phyloP scores from a whole-genome alignment of 1,140 invertebrate genomes.

The Drosophila arawakana region DNA sequence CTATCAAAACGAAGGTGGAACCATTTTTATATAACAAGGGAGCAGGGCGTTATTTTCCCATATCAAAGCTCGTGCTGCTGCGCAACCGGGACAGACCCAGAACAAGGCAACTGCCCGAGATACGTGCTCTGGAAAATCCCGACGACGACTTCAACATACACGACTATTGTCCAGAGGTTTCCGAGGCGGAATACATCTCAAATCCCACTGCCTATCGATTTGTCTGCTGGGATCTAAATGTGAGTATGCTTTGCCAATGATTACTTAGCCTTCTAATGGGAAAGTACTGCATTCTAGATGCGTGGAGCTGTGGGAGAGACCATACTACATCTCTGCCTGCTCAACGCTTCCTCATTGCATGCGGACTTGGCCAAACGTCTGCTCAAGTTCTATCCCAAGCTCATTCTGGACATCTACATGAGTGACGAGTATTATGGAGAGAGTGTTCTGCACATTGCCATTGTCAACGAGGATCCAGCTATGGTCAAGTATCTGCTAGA shows the following conservation, averaged over 20 bases:
- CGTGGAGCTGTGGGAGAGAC: slow-evolving; percentile 98
- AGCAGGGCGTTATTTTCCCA: slow-evolving; percentile 93
- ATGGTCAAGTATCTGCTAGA: slow-evolving; percentile 98
- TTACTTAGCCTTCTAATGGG: background rate
- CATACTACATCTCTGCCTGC: slow-evolving; percentile 95
- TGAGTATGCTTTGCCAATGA: slow-evolving; percentile 50
- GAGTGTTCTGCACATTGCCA: slow-evolving; percentile 97
- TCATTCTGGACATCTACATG: slow-evolving; percentile 98
- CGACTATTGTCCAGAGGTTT: slow-evolving; percentile 88
- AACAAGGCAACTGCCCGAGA: slow-evolving; percentile 91
- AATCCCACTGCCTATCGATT: slow-evolving; percentile 89
- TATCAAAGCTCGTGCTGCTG: slow-evolving; percentile 93
- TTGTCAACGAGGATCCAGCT: slow-evolving; percentile 98
- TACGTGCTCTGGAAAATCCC: slow-evolving; percentile 92
- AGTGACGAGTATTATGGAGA: slow-evolving; percentile 98
- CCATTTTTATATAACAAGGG: slow-evolving; percentile 98
- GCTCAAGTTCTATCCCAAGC: slow-evolving; percentile 95
- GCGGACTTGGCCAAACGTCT: slow-evolving; percentile 97
- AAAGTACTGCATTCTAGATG: slow-evolving; percentile 86
- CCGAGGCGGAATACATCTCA: slow-evolving; percentile 86
- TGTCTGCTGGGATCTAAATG: slow-evolving; percentile 95
- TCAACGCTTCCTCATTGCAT: slow-evolving; percentile 95
- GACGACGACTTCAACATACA: slow-evolving; percentile 93
- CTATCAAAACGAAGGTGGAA: slow-evolving; percentile 94
- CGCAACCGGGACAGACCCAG: slow-evolving; percentile 94